Conservation (phyloP, 2,113 vertebrate species). For the Orycteropus afer region DNA sequence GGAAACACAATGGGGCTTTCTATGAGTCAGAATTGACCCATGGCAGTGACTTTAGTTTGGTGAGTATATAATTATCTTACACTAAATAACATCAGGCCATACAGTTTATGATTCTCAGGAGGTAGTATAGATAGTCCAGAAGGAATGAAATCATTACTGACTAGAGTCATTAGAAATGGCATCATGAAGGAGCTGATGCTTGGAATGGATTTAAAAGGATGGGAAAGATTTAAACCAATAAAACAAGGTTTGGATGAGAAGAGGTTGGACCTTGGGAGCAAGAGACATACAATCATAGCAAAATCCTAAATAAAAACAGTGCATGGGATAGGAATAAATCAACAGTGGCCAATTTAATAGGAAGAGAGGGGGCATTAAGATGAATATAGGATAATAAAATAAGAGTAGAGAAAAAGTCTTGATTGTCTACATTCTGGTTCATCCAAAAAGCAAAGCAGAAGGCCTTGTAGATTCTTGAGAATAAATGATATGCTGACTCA, state of each 20-base stretch:
- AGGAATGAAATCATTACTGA: slow-evolving; percentile 26
- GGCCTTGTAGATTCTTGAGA: not conserved
- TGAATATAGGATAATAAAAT: not conserved
- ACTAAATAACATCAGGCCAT: not conserved
- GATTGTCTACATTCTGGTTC: not conserved
- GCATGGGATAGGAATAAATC: not conserved
- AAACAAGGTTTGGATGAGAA: not conserved
- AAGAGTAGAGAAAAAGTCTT: not conserved
- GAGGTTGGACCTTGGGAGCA: not conserved
- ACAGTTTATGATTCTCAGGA: not conserved
- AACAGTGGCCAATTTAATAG: not conserved
- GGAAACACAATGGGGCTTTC: too few relatives aligned
- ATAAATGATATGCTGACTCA: not conserved
- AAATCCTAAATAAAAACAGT: slow-evolving; percentile 12
- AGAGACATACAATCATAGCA: slow-evolving; percentile 24
- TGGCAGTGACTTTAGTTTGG: too few relatives aligned
- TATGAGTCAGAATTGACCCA: too few relatives aligned
- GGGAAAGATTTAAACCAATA: not conserved
- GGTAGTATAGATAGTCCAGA: not conserved
- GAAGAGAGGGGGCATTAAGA: not conserved
- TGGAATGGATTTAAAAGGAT: not conserved
- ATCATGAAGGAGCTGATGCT: not conserved
- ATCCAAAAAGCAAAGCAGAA: not conserved
- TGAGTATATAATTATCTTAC: not conserved
- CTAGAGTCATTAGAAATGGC: not conserved